These are phyloP conservation scores for Proterorhinus semilunaris DNA, from an alignment of 2,113 vertebrate genomes.

Conservation along the genomic window DNA sequence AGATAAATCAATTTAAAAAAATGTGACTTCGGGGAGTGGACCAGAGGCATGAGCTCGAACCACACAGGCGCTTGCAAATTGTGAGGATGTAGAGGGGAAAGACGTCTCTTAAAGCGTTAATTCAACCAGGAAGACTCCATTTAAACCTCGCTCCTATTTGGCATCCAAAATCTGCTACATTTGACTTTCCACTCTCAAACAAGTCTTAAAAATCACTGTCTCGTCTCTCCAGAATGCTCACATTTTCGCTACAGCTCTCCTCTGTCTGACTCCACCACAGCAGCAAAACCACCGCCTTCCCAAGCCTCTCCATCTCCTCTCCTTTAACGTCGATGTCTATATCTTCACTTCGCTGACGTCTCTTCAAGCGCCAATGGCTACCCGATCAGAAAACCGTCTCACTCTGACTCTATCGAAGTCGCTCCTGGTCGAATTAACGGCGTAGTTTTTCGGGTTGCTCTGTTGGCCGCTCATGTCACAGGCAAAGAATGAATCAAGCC, in stretches of 20 bases:
- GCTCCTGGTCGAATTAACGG: not conserved
- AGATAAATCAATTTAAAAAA: slow-evolving; percentile 57
- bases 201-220: not conserved
- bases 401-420: not conserved
- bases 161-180: not conserved
- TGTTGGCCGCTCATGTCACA: slow-evolving; percentile 66
- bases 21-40: slow-evolving; percentile 54
- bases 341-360: too few relatives aligned
- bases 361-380: too few relatives aligned
- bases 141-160: not conserved
- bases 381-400: not conserved
- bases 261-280: not conserved
- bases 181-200: not conserved
- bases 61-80: slow-evolving; percentile 41
- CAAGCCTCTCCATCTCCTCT: not conserved
- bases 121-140: not conserved
- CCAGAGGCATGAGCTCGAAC: slow-evolving; percentile 59
- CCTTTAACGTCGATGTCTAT: not conserved
- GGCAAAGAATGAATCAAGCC: slow-evolving; percentile 69
- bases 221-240: not conserved
- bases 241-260: not conserved
- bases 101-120: not conserved
- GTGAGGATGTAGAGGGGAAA: not conserved
- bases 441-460: slow-evolving; percentile 14
- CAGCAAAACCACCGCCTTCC: not conserved